Evolutionary conservation across 2,888 invertebrate species (phyloP).

Genomic region (Pharmacophagus antenor): DNA sequence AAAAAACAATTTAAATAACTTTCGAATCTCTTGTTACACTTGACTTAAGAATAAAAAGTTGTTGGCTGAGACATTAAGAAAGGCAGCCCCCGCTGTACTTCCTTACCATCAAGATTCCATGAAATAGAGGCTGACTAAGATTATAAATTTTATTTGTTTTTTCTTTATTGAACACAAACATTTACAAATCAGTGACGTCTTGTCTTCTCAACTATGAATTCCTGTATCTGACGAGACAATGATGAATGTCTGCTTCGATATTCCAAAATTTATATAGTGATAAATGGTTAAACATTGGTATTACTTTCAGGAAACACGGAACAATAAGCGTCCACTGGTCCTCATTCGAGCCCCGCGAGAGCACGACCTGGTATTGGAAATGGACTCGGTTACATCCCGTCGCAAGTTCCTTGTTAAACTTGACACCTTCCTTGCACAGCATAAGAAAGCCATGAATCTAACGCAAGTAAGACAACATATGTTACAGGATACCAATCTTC

Average conservation of each 20-base stretch:
- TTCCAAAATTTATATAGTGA: not conserved
- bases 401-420: constrained; percentile 93
- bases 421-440: constrained; percentile 90
- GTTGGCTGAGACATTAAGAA: too few relatives aligned
- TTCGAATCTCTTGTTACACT: too few relatives aligned
- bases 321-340: constrained; percentile 90
- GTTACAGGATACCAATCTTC: not conserved
- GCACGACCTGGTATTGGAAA: constrained; percentile 95
- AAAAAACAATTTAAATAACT: too few relatives aligned
- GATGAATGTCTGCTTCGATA: not conserved
- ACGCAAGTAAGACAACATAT: constrained; percentile 81
- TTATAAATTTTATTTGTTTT: too few relatives aligned
- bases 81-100: too few relatives aligned
- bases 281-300: not conserved
- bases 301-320: constrained; percentile 78
- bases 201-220: too few relatives aligned
- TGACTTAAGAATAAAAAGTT: too few relatives aligned
- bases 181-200: too few relatives aligned
- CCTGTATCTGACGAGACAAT: too few relatives aligned
- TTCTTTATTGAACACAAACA: too few relatives aligned
- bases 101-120: too few relatives aligned
- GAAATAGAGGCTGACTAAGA: too few relatives aligned
- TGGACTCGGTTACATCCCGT: constrained; percentile 89
- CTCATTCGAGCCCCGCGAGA: constrained; percentile 91
- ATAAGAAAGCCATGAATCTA: constrained; percentile 90